Evolutionary conservation across 2,888 invertebrate species (phyloP).

Genomic region (Seira sanloemensis): DNA sequence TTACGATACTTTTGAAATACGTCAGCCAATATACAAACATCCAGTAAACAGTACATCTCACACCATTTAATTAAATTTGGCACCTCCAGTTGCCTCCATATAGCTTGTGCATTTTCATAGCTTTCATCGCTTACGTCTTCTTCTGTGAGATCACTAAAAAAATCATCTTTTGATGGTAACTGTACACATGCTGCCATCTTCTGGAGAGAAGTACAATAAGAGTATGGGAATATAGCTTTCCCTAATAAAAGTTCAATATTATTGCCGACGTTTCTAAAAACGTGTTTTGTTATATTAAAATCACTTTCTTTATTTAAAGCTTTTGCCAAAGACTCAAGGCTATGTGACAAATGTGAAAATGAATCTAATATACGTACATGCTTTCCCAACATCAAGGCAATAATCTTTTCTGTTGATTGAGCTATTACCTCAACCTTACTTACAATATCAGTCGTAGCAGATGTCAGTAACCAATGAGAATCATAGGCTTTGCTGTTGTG

Average conservation of each 20-base stretch:
- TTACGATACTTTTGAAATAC: neutral
- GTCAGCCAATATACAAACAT: neutral
- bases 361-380: neutral
- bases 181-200: neutral
- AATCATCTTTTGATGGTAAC: neutral
- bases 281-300: neutral
- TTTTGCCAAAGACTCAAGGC: neutral
- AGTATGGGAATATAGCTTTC: neutral
- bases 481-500: slow-evolving; percentile 1
- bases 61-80: neutral
- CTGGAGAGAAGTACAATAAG: neutral
- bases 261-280: neutral
- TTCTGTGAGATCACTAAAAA: neutral
- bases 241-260: neutral
- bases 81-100: neutral
- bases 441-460: neutral
- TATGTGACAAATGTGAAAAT: neutral
- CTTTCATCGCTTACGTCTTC: neutral
- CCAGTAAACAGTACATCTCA: neutral
- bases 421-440: slow-evolving; percentile 1
- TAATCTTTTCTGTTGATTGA: slow-evolving; percentile 7
- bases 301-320: neutral
- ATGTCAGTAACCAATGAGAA: neutral
- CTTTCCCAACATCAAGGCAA: neutral
- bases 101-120: neutral